Conservation (phyloP, 2,113 vertebrate genomes). For the Plecturocebus donacophilus region DNA sequence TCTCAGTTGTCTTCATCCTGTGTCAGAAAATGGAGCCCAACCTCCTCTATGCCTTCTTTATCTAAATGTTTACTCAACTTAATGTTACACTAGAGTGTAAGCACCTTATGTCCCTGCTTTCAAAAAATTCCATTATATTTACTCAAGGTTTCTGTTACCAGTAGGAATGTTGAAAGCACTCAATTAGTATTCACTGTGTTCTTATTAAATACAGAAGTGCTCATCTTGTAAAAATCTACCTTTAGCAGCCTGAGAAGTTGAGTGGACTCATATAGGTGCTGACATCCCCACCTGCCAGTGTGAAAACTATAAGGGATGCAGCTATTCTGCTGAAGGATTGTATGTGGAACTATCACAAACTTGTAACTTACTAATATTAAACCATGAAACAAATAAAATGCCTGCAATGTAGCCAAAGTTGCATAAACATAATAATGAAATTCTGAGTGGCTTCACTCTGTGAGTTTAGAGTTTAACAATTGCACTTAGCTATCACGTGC, state of each 20-base stretch:
- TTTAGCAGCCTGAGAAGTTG: not conserved
- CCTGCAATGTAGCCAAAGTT: not conserved
- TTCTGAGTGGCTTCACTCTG: not conserved
- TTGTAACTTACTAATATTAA: not conserved
- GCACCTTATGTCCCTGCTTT: not conserved
- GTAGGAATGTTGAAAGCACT: not conserved
- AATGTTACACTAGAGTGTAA: not conserved
- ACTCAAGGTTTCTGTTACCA: constrained; percentile 1
- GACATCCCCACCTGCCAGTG: not conserved
- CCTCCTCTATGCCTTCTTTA: not conserved
- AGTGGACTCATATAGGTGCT: not conserved
- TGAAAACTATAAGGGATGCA: not conserved
- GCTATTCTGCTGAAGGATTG: not conserved
- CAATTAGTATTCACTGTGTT: not conserved
- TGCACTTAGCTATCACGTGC: not conserved
- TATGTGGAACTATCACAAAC: not conserved
- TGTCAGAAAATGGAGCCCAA: constrained; percentile 4
- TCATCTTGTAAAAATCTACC: constrained; percentile 34
- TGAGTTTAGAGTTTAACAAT: not conserved
- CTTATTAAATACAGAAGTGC: not conserved
- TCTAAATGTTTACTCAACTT: constrained; percentile 11
- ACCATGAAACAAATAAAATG: not conserved
- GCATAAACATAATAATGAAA: not conserved
- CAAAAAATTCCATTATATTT: not conserved
- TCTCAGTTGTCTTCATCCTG: constrained; percentile 62